These are phyloP conservation scores for Meloidogyne exigua DNA, from an alignment of 1,140 invertebrate genomes.

Conservation along the genomic window DNA sequence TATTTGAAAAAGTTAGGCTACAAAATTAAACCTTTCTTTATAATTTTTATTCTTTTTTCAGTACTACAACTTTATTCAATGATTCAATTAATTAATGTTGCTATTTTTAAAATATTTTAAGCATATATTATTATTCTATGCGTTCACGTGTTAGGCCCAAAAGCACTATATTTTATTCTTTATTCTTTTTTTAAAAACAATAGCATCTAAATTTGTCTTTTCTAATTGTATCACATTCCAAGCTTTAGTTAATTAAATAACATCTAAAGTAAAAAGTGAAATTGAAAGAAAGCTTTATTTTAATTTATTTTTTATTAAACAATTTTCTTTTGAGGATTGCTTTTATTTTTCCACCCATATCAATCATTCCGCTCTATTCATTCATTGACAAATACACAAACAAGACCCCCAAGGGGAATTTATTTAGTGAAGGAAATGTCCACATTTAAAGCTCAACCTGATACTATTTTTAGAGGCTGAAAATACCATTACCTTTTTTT, in stretches of 20 bases:
- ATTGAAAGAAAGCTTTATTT: neutral
- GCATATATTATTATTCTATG: neutral
- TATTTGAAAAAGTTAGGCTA: too few relatives aligned
- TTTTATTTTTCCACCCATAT: neutral
- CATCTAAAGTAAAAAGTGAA: neutral
- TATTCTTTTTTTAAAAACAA: neutral
- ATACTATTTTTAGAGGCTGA: neutral
- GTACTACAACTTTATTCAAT: neutral
- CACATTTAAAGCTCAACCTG: neutral
- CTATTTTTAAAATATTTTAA: neutral
- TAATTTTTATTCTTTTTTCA: neutral
- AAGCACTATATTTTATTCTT: neutral
- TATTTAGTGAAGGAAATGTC: neutral
- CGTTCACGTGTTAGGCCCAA: neutral
- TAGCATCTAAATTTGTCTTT: neutral
- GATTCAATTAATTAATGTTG: neutral
- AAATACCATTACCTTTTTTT: neutral
- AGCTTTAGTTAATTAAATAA: neutral
- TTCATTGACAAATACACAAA: conserved; percentile 2
- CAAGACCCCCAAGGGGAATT: conserved; percentile 1
- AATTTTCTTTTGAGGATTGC: neutral
- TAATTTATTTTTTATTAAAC: neutral
- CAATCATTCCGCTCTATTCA: conserved; percentile 4
- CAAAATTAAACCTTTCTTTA: too few relatives aligned
- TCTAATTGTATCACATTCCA: neutral